Base-by-base conservation (phyloP, 2,797 vertebrate genomes). In the Oreonectes daqikongensis region DNA sequence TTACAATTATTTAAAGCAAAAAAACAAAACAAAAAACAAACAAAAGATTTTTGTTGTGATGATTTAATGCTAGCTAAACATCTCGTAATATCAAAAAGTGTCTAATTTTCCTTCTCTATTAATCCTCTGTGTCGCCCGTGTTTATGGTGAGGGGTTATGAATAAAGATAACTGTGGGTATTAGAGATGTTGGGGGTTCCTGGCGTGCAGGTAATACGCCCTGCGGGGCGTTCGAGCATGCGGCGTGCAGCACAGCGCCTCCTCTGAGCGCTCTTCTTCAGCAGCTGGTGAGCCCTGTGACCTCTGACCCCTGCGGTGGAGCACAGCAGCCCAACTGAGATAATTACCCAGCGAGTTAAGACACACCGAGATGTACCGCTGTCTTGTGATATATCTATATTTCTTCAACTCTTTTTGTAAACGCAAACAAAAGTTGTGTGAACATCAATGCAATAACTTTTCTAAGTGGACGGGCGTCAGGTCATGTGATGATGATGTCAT, bases 281-380 rank as follows among this genome's bases (percentile, higher is more conserved):
- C 83, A 83, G 76, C 79, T 83, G 79, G 77, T 50, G 64, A 64
- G 44, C 46, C 60, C 30, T 28, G 64, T 60, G 79, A 83, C 77
- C 77, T 77, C 44, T 84, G 75, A 83, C 80, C 77, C 78, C 83
- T 71, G 75, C 20, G 14, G 77, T 63, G 69, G 59, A 82, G 55
- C 82, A 38, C 80, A 81, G 86, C 63, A n/a, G 83, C 35, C 15
- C 17, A 79, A 72, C 72, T 68, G 78, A 64, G 69, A 78, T 84
- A 84, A 85, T 87, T 85, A 85, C 63, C 66, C 60, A 6, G 30
- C 30, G 30, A 32, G 30, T 5, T 1, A 6, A 66, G 61, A 30
- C 55, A 18, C 55, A 26, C 50, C 53, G 44, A 53, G 66, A 53
- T 48, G 42, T 4, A 17, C 44, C 44, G 15, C 44, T 46, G 44